Evolutionary conservation across 2,113 vertebrate species (phyloP).

Genomic region (Sminthopsis crassicaudata): DNA sequence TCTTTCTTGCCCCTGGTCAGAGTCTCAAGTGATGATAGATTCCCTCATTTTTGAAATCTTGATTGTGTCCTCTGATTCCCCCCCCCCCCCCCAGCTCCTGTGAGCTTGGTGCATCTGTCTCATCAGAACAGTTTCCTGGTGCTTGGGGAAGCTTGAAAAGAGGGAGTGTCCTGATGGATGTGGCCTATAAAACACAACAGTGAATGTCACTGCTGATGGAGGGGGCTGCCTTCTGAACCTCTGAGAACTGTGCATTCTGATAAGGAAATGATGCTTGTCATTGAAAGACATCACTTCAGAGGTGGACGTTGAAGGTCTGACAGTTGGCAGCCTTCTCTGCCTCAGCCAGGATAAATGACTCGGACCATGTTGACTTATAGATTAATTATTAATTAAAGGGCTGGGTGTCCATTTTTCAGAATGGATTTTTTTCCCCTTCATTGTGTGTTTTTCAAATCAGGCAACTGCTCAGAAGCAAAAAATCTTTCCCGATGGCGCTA

Average conservation of each 20-base stretch:
- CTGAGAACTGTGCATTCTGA: conserved; percentile 41
- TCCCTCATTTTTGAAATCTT: neutral
- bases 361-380: conserved; percentile 73
- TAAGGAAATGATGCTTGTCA: conserved; percentile 45
- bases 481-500: conserved; percentile 65
- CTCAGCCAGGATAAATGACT: conserved; percentile 80
- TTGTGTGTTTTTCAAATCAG: conserved; percentile 71
- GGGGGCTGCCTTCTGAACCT: conserved; percentile 30
- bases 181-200: neutral
- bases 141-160: neutral
- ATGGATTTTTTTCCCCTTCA: conserved; percentile 74
- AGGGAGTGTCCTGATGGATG: neutral
- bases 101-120: neutral
- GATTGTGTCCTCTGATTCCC: neutral
- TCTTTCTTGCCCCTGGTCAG: neutral
- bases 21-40: neutral
- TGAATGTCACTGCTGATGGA: neutral
- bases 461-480: conserved; percentile 63
- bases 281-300: conserved; percentile 43
- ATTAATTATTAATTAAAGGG: conserved; percentile 89
- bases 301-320: neutral
- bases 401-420: conserved; percentile 84
- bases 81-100: neutral
- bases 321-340: conserved; percentile 20
- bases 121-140: neutral